Evolutionary conservation across 1,140 invertebrate genomes (phyloP).

Genomic region (Samia ricini): DNA sequence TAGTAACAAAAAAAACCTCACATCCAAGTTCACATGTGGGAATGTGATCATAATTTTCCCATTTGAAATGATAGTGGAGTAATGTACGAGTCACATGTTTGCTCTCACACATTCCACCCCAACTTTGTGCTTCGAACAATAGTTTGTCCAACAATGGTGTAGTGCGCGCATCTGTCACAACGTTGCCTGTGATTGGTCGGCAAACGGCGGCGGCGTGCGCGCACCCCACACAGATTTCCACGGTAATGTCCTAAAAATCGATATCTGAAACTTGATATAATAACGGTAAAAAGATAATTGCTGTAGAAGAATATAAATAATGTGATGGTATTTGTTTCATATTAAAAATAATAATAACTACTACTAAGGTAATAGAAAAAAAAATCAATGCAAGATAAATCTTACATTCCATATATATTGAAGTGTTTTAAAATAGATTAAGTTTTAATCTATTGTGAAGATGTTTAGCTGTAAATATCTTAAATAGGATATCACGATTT

Average conservation of each 20-base stretch:
- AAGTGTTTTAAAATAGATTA: neutral
- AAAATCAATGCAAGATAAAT: neutral
- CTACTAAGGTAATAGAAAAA: neutral
- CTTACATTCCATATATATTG: neutral
- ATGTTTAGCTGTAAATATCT: neutral
- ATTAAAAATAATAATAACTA: neutral
- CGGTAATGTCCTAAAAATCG: slow-evolving; percentile 51
- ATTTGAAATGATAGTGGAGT: slow-evolving; percentile 31
- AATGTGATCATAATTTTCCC: slow-evolving; percentile 13
- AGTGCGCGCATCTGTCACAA: slow-evolving; percentile 63
- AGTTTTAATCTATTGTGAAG: neutral
- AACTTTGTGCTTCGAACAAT: slow-evolving; percentile 46
- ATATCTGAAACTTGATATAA: slow-evolving; percentile 56
- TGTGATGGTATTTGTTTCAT: slow-evolving; percentile 2
- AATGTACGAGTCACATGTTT: slow-evolving; percentile 50
- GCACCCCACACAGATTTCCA: slow-evolving; percentile 59
- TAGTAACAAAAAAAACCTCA: neutral
- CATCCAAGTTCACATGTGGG: neutral
- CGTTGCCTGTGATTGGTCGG: slow-evolving; percentile 51
- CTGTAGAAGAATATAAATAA: slow-evolving; percentile 11
- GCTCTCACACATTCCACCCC: slow-evolving; percentile 52
- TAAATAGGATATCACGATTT: too few relatives aligned
- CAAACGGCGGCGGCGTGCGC: slow-evolving; percentile 34
- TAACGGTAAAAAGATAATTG: slow-evolving; percentile 42
- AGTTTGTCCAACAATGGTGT: slow-evolving; percentile 47